phyloP scores from a whole-genome alignment of 1,140 invertebrate genomes.

The Heliconius congener region DNA sequence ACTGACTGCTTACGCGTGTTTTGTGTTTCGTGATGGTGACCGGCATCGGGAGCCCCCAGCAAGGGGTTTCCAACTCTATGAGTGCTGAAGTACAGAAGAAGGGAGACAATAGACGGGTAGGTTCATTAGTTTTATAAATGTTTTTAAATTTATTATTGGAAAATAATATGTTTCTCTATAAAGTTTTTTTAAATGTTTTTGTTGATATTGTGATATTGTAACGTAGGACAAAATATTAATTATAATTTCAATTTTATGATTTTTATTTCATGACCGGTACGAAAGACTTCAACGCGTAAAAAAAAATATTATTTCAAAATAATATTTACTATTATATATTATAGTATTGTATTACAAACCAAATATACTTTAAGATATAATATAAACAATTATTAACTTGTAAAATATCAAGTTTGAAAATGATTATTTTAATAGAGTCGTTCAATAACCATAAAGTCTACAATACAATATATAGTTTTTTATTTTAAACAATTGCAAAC shows the following conservation, averaged over 20 bases:
- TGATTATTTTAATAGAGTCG: too few species aligned
- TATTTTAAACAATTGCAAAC: too few species aligned
- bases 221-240: too few species aligned
- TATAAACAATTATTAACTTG: neutral
- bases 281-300: slow-evolving; percentile 43
- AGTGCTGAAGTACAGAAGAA: slow-evolving; percentile 58
- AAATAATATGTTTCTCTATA: neutral
- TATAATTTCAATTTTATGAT: neutral
- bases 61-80: slow-evolving; percentile 51
- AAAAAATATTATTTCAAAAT: too few species aligned
- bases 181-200: neutral
- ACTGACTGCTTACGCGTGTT: slow-evolving; percentile 49
- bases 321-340: too few species aligned
- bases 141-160: too few species aligned
- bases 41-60: slow-evolving; percentile 59
- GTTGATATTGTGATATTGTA: neutral
- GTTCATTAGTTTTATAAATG: slow-evolving; percentile 37
- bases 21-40: slow-evolving; percentile 68
- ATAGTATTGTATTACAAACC: too few species aligned
- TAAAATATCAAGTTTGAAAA: too few species aligned
- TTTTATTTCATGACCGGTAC: neutral
- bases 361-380: neutral
- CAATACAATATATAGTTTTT: too few species aligned
- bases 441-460: too few species aligned
- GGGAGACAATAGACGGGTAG: slow-evolving; percentile 69